Conservation (phyloP, 1,140 invertebrate genomes). For the Zaprionus africanus region DNA sequence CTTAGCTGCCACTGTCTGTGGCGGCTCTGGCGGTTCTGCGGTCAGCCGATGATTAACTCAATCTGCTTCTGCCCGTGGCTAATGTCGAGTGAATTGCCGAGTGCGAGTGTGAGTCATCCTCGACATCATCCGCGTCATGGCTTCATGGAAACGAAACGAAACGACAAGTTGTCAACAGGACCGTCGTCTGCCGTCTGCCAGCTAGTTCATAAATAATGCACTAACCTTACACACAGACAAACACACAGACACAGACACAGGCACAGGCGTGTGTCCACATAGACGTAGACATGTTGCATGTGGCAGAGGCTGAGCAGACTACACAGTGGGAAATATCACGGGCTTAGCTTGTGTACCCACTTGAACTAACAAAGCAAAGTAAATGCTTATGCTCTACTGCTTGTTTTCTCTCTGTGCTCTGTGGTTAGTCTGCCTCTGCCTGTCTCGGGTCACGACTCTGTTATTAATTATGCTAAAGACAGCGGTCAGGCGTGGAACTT, state of each 20-base stretch:
- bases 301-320: neutral
- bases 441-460: constrained; percentile 31
- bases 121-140: constrained; percentile 11
- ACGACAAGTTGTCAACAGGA: constrained; percentile 55
- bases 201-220: constrained; percentile 63
- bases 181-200: constrained; percentile 11
- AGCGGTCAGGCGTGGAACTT: constrained; percentile 44
- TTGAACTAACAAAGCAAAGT: neutral
- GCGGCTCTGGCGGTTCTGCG: constrained; percentile 32
- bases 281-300: constrained; percentile 16
- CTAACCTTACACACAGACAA: constrained; percentile 22
- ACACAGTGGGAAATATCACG: constrained; percentile 6
- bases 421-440: neutral
- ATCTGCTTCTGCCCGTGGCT: constrained; percentile 50
- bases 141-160: constrained; percentile 1
- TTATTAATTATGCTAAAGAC: constrained; percentile 62
- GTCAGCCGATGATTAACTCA: constrained; percentile 64
- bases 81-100: constrained; percentile 55
- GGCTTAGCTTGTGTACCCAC: neutral
- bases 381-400: neutral
- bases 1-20: neutral
- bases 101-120: constrained; percentile 15
- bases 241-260: neutral
- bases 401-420: neutral
- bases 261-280: neutral